phyloP scores from a whole-genome alignment of 2,797 vertebrate species.

The Cossypha polioptera region DNA sequence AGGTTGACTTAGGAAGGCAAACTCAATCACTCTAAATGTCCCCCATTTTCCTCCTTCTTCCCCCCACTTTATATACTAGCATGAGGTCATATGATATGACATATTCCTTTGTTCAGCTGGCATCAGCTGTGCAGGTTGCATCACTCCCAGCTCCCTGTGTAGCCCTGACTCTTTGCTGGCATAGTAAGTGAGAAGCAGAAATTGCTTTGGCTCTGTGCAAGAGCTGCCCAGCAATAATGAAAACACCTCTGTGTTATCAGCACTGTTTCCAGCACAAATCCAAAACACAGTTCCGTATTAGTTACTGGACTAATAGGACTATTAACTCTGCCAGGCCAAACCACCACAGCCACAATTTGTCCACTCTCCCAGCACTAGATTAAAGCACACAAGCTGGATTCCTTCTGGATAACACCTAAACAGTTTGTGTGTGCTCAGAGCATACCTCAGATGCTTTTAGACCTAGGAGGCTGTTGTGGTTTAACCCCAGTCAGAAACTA shows the following conservation, averaged over 20 bases:
- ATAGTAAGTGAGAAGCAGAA: neutral
- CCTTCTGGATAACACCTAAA: neutral
- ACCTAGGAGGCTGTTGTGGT: neutral
- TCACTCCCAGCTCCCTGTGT: fast-evolving
- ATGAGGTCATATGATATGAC: neutral
- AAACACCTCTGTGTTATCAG: neutral
- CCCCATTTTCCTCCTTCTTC: fast-evolving
- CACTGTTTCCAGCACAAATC: neutral
- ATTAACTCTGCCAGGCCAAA: neutral
- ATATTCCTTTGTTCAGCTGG: neutral
- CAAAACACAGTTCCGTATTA: neutral
- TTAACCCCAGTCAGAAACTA: neutral
- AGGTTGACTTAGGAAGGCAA: neutral
- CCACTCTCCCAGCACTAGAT: neutral
- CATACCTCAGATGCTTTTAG: neutral
- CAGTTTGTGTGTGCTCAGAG: fast-evolving
- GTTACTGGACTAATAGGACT: neutral
- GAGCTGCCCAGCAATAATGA: neutral
- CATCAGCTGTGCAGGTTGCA: neutral
- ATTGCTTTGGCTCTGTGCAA: neutral
- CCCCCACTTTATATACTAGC: neutral
- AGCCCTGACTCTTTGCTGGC: neutral
- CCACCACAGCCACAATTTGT: neutral
- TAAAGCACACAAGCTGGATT: neutral
- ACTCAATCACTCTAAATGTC: fast-evolving